Conservation (phyloP, 2,888 invertebrate species). For the Xestobium rufovillosum region DNA sequence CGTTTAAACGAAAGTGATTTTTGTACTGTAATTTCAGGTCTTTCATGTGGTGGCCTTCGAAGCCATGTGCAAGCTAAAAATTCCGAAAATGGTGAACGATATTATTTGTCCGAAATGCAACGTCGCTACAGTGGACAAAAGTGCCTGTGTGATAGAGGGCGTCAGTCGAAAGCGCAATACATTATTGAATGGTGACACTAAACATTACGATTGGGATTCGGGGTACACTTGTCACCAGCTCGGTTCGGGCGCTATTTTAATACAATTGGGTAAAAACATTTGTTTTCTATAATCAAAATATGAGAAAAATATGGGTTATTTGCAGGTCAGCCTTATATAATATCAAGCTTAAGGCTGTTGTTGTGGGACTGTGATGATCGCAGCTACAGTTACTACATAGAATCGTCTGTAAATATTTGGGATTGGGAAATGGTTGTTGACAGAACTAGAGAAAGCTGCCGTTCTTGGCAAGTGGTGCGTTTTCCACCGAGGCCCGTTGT, state of each 20-base stretch:
- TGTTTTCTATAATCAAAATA: slow-evolving; percentile 2
- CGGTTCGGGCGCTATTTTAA: slow-evolving; percentile 88
- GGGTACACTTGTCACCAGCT: slow-evolving; percentile 97
- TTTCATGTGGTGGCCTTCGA: slow-evolving; percentile 93
- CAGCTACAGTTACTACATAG: slow-evolving; percentile 92
- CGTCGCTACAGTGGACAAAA: slow-evolving; percentile 83
- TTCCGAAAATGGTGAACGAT: slow-evolving; percentile 68
- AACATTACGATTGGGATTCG: slow-evolving; percentile 97
- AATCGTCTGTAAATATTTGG: slow-evolving; percentile 86
- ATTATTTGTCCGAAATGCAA: slow-evolving; percentile 78
- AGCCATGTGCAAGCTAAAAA: slow-evolving; percentile 72
- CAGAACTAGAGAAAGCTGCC: slow-evolving; percentile 73
- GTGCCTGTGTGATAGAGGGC: slow-evolving; percentile 93
- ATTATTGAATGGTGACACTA: slow-evolving; percentile 88
- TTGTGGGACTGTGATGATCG: slow-evolving; percentile 97
- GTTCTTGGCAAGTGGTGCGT: slow-evolving; percentile 90
- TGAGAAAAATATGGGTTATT: slow-evolving; percentile 8
- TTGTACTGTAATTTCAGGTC: slow-evolving; percentile 52
- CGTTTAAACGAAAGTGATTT: no score
- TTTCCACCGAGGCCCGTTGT: slow-evolving; percentile 83
- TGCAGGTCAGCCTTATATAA: slow-evolving; percentile 81
- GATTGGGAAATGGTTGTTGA: slow-evolving; percentile 91
- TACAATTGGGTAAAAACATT: slow-evolving; percentile 65
- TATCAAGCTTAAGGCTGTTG: slow-evolving; percentile 82
- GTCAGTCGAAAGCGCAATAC: slow-evolving; percentile 91